Percentiles rank a stretch among this genome's conserved stretches.
These are phyloP conservation scores for Panthera tigris DNA, from an alignment of 2,113 vertebrate genomes.

Conservation along the genomic window DNA sequence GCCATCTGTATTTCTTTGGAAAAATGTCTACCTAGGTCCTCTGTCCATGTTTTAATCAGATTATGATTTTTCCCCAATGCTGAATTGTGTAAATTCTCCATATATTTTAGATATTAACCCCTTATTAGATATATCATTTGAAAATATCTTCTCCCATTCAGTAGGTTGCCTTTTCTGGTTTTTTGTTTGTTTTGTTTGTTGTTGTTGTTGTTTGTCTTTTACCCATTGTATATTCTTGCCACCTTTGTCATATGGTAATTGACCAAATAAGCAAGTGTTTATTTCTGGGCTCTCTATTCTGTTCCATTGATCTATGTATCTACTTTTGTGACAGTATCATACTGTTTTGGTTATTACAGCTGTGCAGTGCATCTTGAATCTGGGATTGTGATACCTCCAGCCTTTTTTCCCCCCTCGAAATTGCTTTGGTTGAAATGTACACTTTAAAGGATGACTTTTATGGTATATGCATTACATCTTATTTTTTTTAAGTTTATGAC, in stretches of 20 bases:
- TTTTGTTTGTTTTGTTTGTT: no score
- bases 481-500: constrained; percentile 19
- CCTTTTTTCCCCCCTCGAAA: background rate
- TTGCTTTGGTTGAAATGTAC: background rate
- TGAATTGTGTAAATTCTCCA: background rate
- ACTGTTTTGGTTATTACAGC: background rate
- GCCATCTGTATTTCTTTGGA: background rate
- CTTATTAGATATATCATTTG: background rate
- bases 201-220: background rate
- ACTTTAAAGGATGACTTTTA: constrained; percentile 4
- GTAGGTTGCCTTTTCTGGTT: background rate
- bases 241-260: background rate
- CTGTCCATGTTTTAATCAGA: background rate
- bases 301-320: background rate
- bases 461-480: background rate
- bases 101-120: background rate
- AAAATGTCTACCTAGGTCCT: background rate
- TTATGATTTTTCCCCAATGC: background rate
- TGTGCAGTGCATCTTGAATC: background rate
- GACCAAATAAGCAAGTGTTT: background rate
- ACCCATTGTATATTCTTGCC: background rate
- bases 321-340: background rate
- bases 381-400: background rate
- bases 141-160: background rate
- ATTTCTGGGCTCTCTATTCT: background rate